These are phyloP conservation scores for Ennomos fuscantarius DNA, from an alignment of 2,888 invertebrate genomes.

Conservation along the genomic window DNA sequence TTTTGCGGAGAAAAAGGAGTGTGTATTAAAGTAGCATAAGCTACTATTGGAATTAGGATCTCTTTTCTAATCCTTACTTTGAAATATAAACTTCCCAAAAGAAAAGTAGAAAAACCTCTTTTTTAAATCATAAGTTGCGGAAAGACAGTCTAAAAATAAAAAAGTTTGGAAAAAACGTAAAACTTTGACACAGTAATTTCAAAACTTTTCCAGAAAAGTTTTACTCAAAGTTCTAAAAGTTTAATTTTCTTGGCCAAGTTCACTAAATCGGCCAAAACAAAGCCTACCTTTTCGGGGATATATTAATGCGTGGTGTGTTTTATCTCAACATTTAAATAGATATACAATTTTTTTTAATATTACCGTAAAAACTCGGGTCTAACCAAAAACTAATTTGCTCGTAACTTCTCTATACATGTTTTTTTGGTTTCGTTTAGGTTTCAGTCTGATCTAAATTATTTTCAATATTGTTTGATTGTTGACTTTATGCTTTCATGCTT, in stretches of 20 bases:
- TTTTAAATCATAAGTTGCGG: slow-evolving; percentile 5
- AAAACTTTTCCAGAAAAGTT: slow-evolving; percentile 58
- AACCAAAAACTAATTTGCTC: slow-evolving; percentile 1
- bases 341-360: neutral
- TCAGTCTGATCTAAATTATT: slow-evolving; percentile 14
- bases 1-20: too few relatives aligned
- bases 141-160: slow-evolving; percentile 42
- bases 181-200: slow-evolving; percentile 58
- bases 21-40: too few relatives aligned
- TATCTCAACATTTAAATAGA: slow-evolving; percentile 2
- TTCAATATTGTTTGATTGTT: slow-evolving; percentile 24
- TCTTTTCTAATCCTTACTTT: slow-evolving; percentile 1
- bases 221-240: slow-evolving; percentile 49
- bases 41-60: neutral
- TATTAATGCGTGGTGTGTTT: slow-evolving; percentile 51
- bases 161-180: slow-evolving; percentile 42
- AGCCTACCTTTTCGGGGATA: slow-evolving; percentile 28
- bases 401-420: slow-evolving; percentile 13
- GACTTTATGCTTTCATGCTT: slow-evolving; percentile 40
- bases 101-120: slow-evolving; percentile 16
- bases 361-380: neutral
- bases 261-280: slow-evolving; percentile 37
- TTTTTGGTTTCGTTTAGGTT: slow-evolving; percentile 34
- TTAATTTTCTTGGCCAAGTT: slow-evolving; percentile 38
- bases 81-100: slow-evolving; percentile 4